A percentile compares a stretch with the other conserved stretches of the same genome.
phyloP scores from a whole-genome alignment of 2,797 vertebrate species.

The Cyprinella venusta region DNA sequence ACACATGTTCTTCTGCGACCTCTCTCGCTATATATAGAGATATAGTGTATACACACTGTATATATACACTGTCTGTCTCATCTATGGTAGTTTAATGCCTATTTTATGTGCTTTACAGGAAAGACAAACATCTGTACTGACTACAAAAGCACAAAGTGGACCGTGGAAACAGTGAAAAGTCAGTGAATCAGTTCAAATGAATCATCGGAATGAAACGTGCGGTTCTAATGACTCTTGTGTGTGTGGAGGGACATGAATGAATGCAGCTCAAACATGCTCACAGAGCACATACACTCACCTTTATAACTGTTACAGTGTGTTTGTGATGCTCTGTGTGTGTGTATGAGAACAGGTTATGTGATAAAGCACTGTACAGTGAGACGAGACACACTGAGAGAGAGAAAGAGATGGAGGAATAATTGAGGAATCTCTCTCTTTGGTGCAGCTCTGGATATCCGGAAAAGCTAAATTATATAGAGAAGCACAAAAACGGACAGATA shows the following conservation, averaged over 20 bases:
- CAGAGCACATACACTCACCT: not conserved
- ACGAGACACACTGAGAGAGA: not conserved
- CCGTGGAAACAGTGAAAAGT: not conserved
- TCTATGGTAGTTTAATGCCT: not conserved
- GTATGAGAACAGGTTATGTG: conserved; percentile 11
- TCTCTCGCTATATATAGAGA: not conserved
- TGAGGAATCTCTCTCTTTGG: conserved; percentile 73
- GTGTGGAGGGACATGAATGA: not conserved
- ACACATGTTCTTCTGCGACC: not conserved
- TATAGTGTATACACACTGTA: not conserved
- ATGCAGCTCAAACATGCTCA: not conserved
- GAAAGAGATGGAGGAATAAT: not conserved
- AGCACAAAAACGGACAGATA: conserved; percentile 73
- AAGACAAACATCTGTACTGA: not conserved
- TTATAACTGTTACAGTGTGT: not conserved
- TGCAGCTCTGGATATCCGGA: conserved; percentile 81
- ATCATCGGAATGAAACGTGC: not conserved
- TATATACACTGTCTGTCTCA: not conserved
- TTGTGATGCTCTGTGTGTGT: conserved; percentile 3
- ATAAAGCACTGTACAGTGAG: not conserved
- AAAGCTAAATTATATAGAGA: conserved; percentile 83
- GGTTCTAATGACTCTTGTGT: not conserved
- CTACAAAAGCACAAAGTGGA: not conserved
- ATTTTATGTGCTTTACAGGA: not conserved
- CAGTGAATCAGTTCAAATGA: not conserved